Conservation (phyloP, 2,113 vertebrate species). For the Myrmecobius fasciatus region DNA sequence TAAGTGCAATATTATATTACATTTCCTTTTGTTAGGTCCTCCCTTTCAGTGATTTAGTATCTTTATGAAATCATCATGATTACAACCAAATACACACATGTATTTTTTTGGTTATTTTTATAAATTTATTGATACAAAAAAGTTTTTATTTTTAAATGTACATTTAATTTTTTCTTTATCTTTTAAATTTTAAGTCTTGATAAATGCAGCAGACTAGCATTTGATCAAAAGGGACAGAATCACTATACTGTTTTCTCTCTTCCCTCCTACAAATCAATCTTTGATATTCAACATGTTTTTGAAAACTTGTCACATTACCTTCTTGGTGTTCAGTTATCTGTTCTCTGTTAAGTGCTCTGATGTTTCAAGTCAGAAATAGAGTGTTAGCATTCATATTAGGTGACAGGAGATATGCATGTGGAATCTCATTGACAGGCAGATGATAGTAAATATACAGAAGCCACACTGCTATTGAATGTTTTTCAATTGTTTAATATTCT, state of each 20-base stretch:
- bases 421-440: constrained; percentile 56
- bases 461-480: constrained; percentile 19
- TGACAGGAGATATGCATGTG: constrained; percentile 14
- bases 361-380: constrained; percentile 51
- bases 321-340: constrained; percentile 27
- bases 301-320: constrained; percentile 53
- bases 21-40: constrained; percentile 23
- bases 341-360: constrained; percentile 58
- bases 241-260: neutral
- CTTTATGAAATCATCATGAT: constrained; percentile 22
- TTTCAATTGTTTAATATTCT: constrained; percentile 63
- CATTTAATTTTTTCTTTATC: neutral
- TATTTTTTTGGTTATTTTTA: neutral
- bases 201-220: neutral
- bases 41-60: neutral
- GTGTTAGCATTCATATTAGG: constrained; percentile 51
- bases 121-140: neutral
- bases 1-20: neutral
- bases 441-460: constrained; percentile 33
- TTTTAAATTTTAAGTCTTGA: neutral
- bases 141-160: neutral
- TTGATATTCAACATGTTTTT: constrained; percentile 49
- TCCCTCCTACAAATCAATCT: neutral
- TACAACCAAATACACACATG: neutral
- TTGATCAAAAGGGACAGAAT: neutral